phyloP scores from a whole-genome alignment of 2,797 vertebrate genomes.

The Arctocebus calabarensis region DNA sequence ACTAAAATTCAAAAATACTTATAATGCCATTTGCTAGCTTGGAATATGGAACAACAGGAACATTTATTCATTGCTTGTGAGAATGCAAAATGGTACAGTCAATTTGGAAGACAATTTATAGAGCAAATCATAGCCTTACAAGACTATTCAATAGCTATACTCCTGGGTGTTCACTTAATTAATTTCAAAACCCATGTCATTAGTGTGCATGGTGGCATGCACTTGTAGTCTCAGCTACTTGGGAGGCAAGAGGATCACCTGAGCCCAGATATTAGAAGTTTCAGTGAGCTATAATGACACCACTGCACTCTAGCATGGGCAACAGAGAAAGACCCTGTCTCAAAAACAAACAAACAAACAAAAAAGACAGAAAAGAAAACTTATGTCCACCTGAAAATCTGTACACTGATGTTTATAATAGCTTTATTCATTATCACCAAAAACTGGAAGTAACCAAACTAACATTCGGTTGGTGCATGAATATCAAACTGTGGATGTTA shows the following conservation, averaged over 20 bases:
- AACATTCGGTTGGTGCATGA: background rate
- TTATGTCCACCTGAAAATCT: background rate
- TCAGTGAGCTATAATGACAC: background rate
- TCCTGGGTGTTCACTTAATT: background rate
- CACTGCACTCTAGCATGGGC: background rate
- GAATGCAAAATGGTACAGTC: background rate
- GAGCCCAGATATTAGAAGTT: background rate
- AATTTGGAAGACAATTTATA: background rate
- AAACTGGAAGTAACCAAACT: constrained; percentile 5
- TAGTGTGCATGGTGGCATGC: background rate
- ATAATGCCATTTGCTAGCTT: constrained; percentile 41
- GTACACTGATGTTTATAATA: background rate
- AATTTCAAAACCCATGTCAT: background rate
- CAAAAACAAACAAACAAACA: background rate
- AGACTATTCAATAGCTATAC: background rate
- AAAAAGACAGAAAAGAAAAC: background rate
- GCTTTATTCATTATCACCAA: background rate
- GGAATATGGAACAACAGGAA: background rate
- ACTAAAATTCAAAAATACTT: background rate
- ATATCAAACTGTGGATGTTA: background rate
- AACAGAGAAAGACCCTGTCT: background rate
- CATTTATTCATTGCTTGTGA: background rate
- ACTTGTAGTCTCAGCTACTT: background rate
- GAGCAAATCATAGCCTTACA: background rate
- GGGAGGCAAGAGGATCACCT: background rate